Base-by-base conservation (phyloP, 2,797 vertebrate genomes). In the Ctenosaura bakeri region DNA sequence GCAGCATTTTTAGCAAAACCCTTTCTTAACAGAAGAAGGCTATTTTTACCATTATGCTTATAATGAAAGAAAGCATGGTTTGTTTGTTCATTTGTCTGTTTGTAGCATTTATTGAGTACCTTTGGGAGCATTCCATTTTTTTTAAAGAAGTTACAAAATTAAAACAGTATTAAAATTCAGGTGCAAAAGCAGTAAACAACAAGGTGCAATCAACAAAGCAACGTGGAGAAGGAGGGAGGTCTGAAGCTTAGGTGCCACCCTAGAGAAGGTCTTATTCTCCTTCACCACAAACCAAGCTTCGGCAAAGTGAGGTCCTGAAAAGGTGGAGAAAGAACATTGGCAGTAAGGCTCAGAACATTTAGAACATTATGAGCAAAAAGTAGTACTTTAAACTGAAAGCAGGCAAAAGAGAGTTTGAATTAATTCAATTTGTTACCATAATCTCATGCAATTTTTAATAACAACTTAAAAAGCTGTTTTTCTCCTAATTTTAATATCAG, bases 1-100 rank as follows among this genome's bases (percentile, higher is more conserved):
- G 71, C 6, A 79, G 91, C 71, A 4, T 92, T 94, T 56, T 84
- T 89, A 91, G 89, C 69, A 85, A 29, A 84, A 59, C 35, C 4
- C n/a, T 32, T 78, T 22, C 52, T 84, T 35, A 35, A 59, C 74
- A 26, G 59, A 84, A 69, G 20, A 78, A 38, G 46, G 71, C 38
- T 77, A 66, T 83, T 81, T 82, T 86, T 86, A 59, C 93, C 88
- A n/a, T 89, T 93, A 80, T 2, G 38, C 38, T 56, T 82, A 35
- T 35, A 20, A 82, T 62, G 4, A n/a, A 24, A 79, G 42, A 54
- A 66, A 52, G 35, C n/a, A n/a, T 16, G 22, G 29, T n/a, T 38
- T 66, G 20, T 66, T 74, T 74, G 32, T 74, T 38, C n/a, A 9
- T 46, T 26, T 46, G 24, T 71, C 9, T 54, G 42, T 69, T 71